Conservation (phyloP, 1,140 invertebrate genomes). For the Cotesia typhae region DNA sequence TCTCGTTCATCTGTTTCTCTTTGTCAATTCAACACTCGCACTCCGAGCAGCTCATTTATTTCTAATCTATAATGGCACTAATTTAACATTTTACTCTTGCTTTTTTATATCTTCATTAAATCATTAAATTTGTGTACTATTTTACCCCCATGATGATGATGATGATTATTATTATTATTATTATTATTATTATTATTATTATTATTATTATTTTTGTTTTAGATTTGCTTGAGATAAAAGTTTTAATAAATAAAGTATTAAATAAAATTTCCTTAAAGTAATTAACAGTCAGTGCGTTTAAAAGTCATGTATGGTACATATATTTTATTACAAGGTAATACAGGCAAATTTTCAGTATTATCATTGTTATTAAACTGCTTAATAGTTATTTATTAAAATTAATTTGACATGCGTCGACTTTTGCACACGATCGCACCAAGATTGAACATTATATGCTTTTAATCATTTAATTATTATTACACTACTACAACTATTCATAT, state of each 20-base stretch:
- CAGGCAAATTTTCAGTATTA: slow-evolving; percentile 39
- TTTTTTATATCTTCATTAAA: neutral
- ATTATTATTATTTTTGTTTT: neutral
- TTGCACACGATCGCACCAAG: too few species aligned
- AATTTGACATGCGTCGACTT: slow-evolving; percentile 1
- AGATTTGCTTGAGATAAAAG: slow-evolving; percentile 16
- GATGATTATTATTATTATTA: too few species aligned
- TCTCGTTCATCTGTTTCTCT: neutral
- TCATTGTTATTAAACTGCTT: neutral
- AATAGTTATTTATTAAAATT: slow-evolving; percentile 22
- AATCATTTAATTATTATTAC: neutral
- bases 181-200: too few species aligned
- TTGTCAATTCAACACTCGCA: slow-evolving; percentile 1
- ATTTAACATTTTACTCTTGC: slow-evolving; percentile 15
- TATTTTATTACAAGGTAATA: slow-evolving; percentile 40
- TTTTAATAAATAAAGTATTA: slow-evolving; percentile 31
- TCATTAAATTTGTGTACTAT: too few species aligned
- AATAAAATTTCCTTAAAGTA: neutral
- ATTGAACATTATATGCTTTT: too few species aligned
- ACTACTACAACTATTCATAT: too few species aligned
- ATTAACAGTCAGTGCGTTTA: slow-evolving; percentile 45
- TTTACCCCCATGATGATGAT: too few species aligned
- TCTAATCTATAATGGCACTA: slow-evolving; percentile 31
- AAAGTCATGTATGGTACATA: slow-evolving; percentile 41
- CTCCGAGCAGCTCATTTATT: slow-evolving; percentile 16